Evolutionary conservation across 2,888 invertebrate species (phyloP).

Genomic region (Microctonus aethiopoides): DNA sequence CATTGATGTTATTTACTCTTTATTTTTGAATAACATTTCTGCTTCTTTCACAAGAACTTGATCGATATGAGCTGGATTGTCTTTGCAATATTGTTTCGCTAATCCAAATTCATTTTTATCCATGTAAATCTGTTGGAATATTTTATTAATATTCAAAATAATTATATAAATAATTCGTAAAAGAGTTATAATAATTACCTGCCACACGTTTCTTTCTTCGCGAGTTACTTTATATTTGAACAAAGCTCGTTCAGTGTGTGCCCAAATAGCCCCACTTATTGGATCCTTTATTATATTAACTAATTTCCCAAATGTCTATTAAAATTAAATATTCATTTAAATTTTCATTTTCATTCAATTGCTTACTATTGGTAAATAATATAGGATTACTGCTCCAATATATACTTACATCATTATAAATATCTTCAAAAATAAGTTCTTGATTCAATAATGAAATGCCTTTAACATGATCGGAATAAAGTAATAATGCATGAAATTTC

Average conservation of each 20-base stretch:
- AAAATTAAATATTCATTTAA: slow-evolving; percentile 15
- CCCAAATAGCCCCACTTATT: slow-evolving; percentile 84
- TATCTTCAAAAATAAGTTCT: slow-evolving; percentile 87
- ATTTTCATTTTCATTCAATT: background rate
- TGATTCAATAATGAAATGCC: slow-evolving; percentile 88
- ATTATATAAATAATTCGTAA: slow-evolving; percentile 19
- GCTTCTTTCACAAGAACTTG: slow-evolving; percentile 90
- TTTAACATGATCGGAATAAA: slow-evolving; percentile 85
- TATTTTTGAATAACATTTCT: slow-evolving; percentile 82
- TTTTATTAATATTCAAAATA: slow-evolving; percentile 7
- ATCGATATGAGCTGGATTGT: slow-evolving; percentile 84
- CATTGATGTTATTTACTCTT: slow-evolving; percentile 69
- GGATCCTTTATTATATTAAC: slow-evolving; percentile 85
- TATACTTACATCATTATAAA: slow-evolving; percentile 74
- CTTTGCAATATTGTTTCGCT: slow-evolving; percentile 85
- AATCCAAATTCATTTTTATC: slow-evolving; percentile 86
- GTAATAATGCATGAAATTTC: slow-evolving; percentile 88
- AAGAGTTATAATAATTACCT: slow-evolving; percentile 59
- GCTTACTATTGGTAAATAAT: background rate
- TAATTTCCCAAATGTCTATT: slow-evolving; percentile 78
- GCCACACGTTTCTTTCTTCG: slow-evolving; percentile 90
- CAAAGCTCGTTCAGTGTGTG: slow-evolving; percentile 84
- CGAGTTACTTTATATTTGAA: slow-evolving; percentile 86
- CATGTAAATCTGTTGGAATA: slow-evolving; percentile 75
- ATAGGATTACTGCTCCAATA: background rate